Base-by-base conservation (phyloP, 2,888 invertebrate species). In the Papilio protenor region DNA sequence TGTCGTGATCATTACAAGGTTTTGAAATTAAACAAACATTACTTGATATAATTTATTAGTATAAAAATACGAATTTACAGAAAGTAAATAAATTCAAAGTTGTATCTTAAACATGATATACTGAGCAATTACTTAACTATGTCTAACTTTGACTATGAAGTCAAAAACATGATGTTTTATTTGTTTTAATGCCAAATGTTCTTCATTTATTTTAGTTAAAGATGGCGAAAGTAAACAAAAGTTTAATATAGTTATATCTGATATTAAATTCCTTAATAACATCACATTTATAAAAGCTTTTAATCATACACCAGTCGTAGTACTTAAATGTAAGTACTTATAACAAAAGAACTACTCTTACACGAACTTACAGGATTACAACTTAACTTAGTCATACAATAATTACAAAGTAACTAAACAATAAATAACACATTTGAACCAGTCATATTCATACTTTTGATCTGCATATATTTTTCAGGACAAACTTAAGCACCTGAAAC, bases 351-450 rank as follows among this genome's bases (percentile, higher is more conserved):
- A 73, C 27, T 23, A 45, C 21, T 33, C 27, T 40, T 47, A 59
- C 57, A 74, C 49, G 6, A 49, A 57, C 64, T 81, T 78, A 77
- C 23, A 84, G 79, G 79, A 83, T 80, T 81, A 83, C n/a, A 45
- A 74, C 18, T 80, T 79, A 75, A 81, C 81, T 81, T 80, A 81
- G 61, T 70, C 77, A 81, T 55, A 8, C 69, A 55, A 55, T 47
- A 33, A 61, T n/a, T 76, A 78, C 40, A 79, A 78, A 83, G 79
- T 81, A 89, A 84, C 83, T 94, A 94, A 88, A 94, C 88, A 94
- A 93, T 94, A 94, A 94, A 94, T 94, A 94, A 94, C 94, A 93
- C 88, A 88, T 85, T 88, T 86, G 86, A 90, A 89, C 91, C 91
- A 93, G 92, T 92, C 92, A 85, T 86, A 85, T 86, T 85, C 85